Conservation (phyloP, 2,888 invertebrate genomes). For the Drosophila acutilabella region DNA sequence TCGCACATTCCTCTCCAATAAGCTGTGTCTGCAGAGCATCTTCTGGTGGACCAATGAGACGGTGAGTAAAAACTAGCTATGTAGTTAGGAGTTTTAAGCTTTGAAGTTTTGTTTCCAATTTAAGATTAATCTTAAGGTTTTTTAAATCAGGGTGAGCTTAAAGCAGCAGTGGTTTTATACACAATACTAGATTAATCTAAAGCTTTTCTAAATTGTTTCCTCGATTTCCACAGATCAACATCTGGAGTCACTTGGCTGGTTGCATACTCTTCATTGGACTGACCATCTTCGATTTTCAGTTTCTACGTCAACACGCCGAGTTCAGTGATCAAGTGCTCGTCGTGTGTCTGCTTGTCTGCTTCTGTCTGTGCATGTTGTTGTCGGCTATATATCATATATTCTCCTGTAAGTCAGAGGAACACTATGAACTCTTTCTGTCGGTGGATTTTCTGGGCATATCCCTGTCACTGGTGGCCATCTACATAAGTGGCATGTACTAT, state of each 20-base stretch:
- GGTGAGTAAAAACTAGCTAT: no score
- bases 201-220: not conserved
- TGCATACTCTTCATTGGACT: conserved; percentile 93
- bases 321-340: conserved; percentile 94
- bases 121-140: not conserved
- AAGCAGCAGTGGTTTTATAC: not conserved
- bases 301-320: conserved; percentile 92
- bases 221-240: conserved; percentile 88
- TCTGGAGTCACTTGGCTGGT: conserved; percentile 97
- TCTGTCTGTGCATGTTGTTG: conserved; percentile 96
- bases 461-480: conserved; percentile 95
- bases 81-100: no score
- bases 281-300: conserved; percentile 92
- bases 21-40: conserved; percentile 94
- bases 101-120: not conserved
- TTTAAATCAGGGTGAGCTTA: not conserved
- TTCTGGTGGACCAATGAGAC: conserved; percentile 99
- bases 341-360: conserved; percentile 92
- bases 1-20: conserved; percentile 92
- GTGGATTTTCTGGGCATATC: conserved; percentile 97
- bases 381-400: conserved; percentile 98
- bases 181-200: not conserved
- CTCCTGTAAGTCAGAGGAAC: conserved; percentile 94
- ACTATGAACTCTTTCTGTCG: conserved; percentile 93
- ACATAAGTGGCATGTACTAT: conserved; percentile 97